Evolutionary conservation across 2,888 invertebrate species (phyloP), one percentile per base, ranked within the genome.

Genomic region (Luffia ferchaultella): DNA sequence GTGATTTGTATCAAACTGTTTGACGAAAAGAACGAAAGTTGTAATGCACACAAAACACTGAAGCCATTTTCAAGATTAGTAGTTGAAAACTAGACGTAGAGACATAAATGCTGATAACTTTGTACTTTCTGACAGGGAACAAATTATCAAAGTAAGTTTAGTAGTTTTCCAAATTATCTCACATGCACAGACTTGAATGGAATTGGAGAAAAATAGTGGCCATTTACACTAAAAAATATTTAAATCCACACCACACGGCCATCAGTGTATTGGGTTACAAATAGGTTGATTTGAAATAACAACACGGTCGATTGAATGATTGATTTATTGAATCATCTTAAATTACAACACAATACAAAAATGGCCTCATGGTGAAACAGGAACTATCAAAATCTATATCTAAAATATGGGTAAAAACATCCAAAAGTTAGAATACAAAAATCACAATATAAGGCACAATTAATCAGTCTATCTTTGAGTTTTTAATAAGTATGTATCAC

Each of bases 281-380:
- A 30, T 30, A 30, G 30, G 30, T 30, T 30, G 12, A 30, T 12
- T n/a, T 12, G 12, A 30, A 30, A 30, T 30, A 12, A 30, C 30
- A 30, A 30, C 3, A 30, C 30, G 12, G 30, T 46, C 46, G 17
- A 15, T 17, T 18, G 41, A 19, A 20, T 45, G 42, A 16, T 50
- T 42, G 20, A 46, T 20, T 50, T 19, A 42, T 12, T 46, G 40
- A 50, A 49, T 18, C 18, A 45, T 18, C 45, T 12, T 2, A 18
- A 15, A 48, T 42, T 19, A 2, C 3, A 71, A 65, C 60, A 64
- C 65, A 67, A 69, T 78, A 80, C 72, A 80, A 71, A 73, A 79
- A 78, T 82, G 82, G 82, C 82, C 82, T 55, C 70, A 77, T 77
- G 76, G 76, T 78, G 30, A 7, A 30, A 7, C 12, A 30, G 12